Evolutionary conservation across 2,888 invertebrate species (phyloP), one percentile per base, ranked within the genome.

Genomic region (Philereme transversata): DNA sequence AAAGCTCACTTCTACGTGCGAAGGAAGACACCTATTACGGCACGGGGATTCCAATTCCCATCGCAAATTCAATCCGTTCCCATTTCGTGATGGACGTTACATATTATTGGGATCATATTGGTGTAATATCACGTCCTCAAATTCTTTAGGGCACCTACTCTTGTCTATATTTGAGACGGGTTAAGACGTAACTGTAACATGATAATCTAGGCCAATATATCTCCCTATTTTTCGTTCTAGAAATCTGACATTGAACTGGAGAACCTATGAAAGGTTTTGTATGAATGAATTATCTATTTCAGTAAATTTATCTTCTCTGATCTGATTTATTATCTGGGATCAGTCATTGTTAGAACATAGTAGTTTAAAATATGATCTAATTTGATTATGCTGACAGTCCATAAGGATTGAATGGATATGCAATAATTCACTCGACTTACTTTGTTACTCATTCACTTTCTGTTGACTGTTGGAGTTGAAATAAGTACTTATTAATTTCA

Each of bases 131-230:
- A 56, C 52, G 52, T 48, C 7, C 51, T 62, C 45, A 7, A 48
- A 51, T 51, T 55, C 59, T 51, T 44, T 48, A 46, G 58, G 55
- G 48, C 57, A 58, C 51, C 58, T 62, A 55, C 50, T 62, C 58
- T 57, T 51, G 57, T 54, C 35, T 49, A 9, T 46, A 45, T 53
- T 46, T 41, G 34, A 46, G 10, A 52, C 48, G 49, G 50, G 11
- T 40, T 54, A 22, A 41, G 35, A 45, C 50, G 54, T 54, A 36
- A 51, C 45, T 33, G 54, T 54, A 51, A 58, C 54, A 55, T 34
- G 53, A 44, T 49, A 41, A 51, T 40, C 9, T 51, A 45, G 49
- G 11, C n/a, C 33, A 49, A 40, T 11, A 22, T 43, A 53, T 49
- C 35, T 33, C 40, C 4, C 34, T 10, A 54, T 47, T 47, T 46